Base-by-base conservation (phyloP, 35 echinoderm and acorn worm species). In the Apostichopus californicus region DNA sequence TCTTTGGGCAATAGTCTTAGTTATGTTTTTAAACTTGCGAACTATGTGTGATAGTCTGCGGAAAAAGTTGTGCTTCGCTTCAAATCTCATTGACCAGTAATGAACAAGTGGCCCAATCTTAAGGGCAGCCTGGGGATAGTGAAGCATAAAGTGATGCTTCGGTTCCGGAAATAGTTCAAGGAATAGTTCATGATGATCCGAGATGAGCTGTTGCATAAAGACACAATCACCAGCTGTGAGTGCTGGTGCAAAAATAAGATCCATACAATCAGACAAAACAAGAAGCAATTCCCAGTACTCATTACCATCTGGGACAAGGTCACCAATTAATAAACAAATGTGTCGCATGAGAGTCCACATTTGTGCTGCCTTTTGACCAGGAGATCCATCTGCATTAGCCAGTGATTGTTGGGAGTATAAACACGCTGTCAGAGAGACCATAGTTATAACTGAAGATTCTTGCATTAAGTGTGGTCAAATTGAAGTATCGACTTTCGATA, bases 1-100 rank as follows among this genome's bases (percentile, higher is more conserved):
- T 88, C 88, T 92, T 53, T 91, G 87, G 13, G 70, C 56, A 1
- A 91, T 28, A 5, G 93, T 91, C 54, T 94, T 94, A 1, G 75
- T 24, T 23, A 94, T 81, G 34, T 94, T 94, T 58, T 63, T 11
- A 56, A 94, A 77, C 0, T 25, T 25, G 25, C 25, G 1, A 25
- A 25, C 22, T 4, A 91, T 80, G 55, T 91, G 90, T 5, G 71
- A 24, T 2, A 91, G 21, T 6, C 90, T 24, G 3, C 70, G 24
- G 10, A 78, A 91, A 57, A 79, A 91, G 52, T 60, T 60, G 54
- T 28, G 26, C 26, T 28, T 28, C 26, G 26, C 26, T 28, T 28
- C 26, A 28, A 28, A 28, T 28, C 1, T 91, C 73, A 9, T 91
- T 91, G 1, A 75, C 90, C 64, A 81, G 75, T 80, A 80, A 17